These are phyloP conservation scores for Seira musarum DNA, from an alignment of 2,888 invertebrate genomes.

Conservation along the genomic window DNA sequence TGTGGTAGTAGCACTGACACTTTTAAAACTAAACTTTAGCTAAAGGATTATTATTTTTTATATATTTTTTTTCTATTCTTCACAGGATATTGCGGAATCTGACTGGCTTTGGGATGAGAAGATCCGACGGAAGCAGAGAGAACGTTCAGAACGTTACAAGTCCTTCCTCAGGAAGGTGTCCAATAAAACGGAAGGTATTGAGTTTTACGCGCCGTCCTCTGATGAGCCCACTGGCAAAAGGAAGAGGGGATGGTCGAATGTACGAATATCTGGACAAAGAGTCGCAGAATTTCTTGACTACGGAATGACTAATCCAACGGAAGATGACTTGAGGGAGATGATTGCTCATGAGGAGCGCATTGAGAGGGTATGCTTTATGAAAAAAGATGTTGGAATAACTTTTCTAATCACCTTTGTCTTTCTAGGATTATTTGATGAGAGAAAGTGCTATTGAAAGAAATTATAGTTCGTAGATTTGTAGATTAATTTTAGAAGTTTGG, in stretches of 20 bases:
- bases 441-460: too few relatives aligned
- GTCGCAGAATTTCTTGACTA: slow-evolving; percentile 64
- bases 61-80: neutral
- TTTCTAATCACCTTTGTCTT: too few relatives aligned
- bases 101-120: slow-evolving; percentile 92
- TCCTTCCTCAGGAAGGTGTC: slow-evolving; percentile 57
- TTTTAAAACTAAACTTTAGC: too few relatives aligned
- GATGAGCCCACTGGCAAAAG: slow-evolving; percentile 39
- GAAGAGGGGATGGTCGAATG: slow-evolving; percentile 39
- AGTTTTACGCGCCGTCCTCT: slow-evolving; percentile 38
- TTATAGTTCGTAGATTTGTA: too few relatives aligned
- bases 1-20: too few relatives aligned
- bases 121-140: slow-evolving; percentile 85
- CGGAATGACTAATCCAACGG: slow-evolving; percentile 62
- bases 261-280: slow-evolving; percentile 50
- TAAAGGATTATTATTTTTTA: too few relatives aligned
- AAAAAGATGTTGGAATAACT: too few relatives aligned
- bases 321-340: slow-evolving; percentile 55
- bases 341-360: slow-evolving; percentile 60
- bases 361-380: slow-evolving; percentile 54
- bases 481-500: too few relatives aligned
- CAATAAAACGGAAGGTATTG: slow-evolving; percentile 57
- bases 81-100: slow-evolving; percentile 88
- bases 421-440: too few relatives aligned
- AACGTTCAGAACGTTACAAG: slow-evolving; percentile 74